Evolutionary conservation across 2,113 vertebrate genomes (phyloP).

Genomic region (Bos javanicus): DNA sequence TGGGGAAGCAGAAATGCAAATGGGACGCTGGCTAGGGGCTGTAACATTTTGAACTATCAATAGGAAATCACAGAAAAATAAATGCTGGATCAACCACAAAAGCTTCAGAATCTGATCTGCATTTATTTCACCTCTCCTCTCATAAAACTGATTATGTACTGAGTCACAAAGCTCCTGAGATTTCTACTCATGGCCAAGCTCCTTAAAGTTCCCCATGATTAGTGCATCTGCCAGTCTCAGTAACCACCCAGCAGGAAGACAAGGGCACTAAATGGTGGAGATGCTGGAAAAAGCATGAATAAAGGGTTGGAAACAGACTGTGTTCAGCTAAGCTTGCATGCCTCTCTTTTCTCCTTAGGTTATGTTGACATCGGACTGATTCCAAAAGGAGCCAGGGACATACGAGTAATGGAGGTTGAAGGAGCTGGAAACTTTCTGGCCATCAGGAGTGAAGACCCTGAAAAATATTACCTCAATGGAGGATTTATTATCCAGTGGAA

Average conservation of each 20-base stretch:
- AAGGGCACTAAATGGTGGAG: background rate
- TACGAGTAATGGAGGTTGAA: slow-evolving; percentile 90
- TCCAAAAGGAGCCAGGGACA: slow-evolving; percentile 94
- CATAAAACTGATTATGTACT: background rate
- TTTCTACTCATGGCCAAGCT: background rate
- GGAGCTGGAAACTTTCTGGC: slow-evolving; percentile 96
- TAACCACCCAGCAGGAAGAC: background rate
- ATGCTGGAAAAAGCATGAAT: too few relatives aligned
- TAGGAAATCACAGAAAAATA: background rate
- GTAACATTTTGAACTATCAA: background rate
- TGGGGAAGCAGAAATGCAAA: background rate
- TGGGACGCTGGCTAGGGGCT: background rate
- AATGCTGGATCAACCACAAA: background rate
- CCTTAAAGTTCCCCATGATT: background rate
- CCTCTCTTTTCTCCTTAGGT: slow-evolving; percentile 78
- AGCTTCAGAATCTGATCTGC: background rate
- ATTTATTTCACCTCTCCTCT: background rate
- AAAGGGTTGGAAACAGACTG: background rate
- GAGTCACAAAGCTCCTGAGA: background rate
- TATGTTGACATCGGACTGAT: slow-evolving; percentile 95
- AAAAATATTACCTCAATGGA: slow-evolving; percentile 95
- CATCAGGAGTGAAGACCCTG: slow-evolving; percentile 86
- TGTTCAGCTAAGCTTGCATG: rapidly evolving
- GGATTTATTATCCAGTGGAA: slow-evolving; percentile 99
- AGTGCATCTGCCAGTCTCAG: background rate